Evolutionary conservation across 2,888 invertebrate species (phyloP), one percentile per base, ranked within the genome.

Genomic region (Lamellibrachia columna): DNA sequence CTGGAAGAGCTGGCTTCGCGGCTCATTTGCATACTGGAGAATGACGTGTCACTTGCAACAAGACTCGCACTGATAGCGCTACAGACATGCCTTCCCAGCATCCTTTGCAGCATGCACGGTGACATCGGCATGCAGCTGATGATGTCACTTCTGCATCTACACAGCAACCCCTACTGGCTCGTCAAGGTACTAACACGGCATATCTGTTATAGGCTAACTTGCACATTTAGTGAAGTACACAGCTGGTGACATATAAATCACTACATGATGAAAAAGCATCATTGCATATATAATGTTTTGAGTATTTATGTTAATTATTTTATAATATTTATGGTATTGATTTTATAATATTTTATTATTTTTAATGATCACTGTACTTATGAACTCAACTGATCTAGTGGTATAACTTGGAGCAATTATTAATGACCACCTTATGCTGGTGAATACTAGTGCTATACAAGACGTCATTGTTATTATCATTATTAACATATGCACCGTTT

Each of bases 131-230:
- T 97, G 40, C 97, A 97, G 22, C 96, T 98, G 7, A 96, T 98
- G 91, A 97, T 97, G 93, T 96, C 97, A 52, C 96, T 98, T 7
- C 97, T 98, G 11, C 96, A 97, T 53, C 97, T 98, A 1, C 97
- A 97, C 93, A 97, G 97, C 90, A 98, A 98, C 96, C 97, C 98
- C 0, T 98, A 98, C 96, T 98, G 98, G 98, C 97, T 98, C 92
- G 98, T 98, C 91, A 98, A 98, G 97, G 98, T 98, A 94, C 52
- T 91, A 53, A 91, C 55, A 40, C 28, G 15, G 40, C 11, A 40
- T 40, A 55, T 92, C 28, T 15, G n/a, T 52, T 28, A 8, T 55
- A 53, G 40, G 92, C 28, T 22, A 52, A 75, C 15, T 2, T 75
- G 40, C 40, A 40, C 40, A 40, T 40, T 40, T 40, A 40, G 40